Conservation (phyloP, 1,140 invertebrate species). For the Orchestia grillus region DNA sequence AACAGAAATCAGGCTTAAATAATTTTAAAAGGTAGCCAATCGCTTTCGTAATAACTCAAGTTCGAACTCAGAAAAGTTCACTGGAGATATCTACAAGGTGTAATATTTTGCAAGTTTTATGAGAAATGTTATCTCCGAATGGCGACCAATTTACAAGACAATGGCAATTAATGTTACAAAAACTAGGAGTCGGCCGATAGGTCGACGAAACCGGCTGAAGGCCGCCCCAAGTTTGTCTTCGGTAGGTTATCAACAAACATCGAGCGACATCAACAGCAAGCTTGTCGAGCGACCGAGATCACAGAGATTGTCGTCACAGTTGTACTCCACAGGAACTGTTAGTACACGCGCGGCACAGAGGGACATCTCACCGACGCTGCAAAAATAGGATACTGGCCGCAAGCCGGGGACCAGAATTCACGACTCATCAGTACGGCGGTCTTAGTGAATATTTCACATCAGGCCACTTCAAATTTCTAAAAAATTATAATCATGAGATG, state of each 20-base stretch:
- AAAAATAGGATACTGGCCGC: background rate
- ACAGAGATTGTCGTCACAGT: constrained; percentile 27
- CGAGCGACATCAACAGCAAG: constrained; percentile 36
- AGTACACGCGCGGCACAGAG: background rate
- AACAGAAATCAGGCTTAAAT: background rate
- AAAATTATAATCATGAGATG: background rate
- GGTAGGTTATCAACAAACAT: constrained; percentile 42
- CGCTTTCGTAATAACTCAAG: background rate
- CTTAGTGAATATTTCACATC: background rate
- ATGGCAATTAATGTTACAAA: constrained; percentile 13
- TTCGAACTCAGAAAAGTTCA: background rate
- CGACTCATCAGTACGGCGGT: background rate
- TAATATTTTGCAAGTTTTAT: constrained; percentile 34
- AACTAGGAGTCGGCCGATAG: background rate
- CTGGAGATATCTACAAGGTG: background rate
- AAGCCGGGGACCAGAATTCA: background rate
- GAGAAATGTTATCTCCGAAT: background rate
- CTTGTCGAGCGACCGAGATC: constrained; percentile 35
- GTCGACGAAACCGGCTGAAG: background rate
- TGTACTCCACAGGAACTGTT: constrained; percentile 37
- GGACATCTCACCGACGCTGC: background rate
- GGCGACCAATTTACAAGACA: constrained; percentile 8
- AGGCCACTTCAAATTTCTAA: background rate
- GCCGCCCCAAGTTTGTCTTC: background rate
- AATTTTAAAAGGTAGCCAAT: background rate